A percentile compares a stretch with the other conserved stretches of the same genome.
These are phyloP conservation scores for Lucilia cuprina DNA, from an alignment of 1,140 invertebrate genomes.

Conservation along the genomic window DNA sequence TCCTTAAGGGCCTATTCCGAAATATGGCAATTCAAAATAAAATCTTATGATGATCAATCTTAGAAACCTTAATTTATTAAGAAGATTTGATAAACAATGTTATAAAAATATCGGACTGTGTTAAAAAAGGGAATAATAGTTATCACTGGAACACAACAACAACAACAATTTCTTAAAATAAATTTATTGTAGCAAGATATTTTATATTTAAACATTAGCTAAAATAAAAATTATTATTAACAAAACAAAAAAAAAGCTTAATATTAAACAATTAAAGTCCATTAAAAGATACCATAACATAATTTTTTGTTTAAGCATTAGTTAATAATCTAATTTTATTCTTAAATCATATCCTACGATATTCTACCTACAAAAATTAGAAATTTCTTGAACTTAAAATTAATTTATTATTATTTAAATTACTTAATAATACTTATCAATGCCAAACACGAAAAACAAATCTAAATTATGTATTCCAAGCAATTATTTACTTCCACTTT, in stretches of 20 bases:
- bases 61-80: too few relatives aligned
- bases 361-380: too few relatives aligned
- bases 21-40: too few relatives aligned
- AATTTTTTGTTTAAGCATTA: neutral
- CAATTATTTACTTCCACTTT: neutral
- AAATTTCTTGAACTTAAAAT: too few relatives aligned
- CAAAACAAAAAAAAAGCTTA: neutral
- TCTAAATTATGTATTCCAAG: slow-evolving; percentile 7
- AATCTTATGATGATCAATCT: too few relatives aligned
- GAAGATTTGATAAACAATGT: neutral
- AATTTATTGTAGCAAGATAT: neutral
- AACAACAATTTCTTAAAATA: neutral
- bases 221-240: neutral
- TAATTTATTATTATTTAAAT: neutral
- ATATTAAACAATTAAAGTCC: neutral
- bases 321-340: neutral
- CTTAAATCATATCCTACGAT: too few relatives aligned
- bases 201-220: neutral
- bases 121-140: neutral
- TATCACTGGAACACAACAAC: neutral
- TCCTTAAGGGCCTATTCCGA: too few relatives aligned
- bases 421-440: neutral
- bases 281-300: neutral
- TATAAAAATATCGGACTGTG: neutral
- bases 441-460: neutral